Base-by-base conservation (phyloP, 1,140 invertebrate species). In the Vanessa tameamea region DNA sequence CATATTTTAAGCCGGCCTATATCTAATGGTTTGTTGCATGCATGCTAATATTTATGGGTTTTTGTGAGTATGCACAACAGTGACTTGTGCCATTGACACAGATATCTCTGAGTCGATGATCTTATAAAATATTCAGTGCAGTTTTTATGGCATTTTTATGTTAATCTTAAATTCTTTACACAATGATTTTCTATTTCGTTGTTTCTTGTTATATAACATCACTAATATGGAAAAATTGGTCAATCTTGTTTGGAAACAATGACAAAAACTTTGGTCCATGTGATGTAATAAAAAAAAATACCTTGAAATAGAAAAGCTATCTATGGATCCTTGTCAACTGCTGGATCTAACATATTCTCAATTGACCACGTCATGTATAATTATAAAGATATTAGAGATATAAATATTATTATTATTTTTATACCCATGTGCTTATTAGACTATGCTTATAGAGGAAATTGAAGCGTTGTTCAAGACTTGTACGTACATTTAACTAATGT, bases 11-110 rank as follows among this genome's bases (percentile, higher is more conserved):
- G 37, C 47, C 64, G 12, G 7, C 26, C 20, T 20, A 23, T 68
- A 23, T 53, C 72, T 73, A 68, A 73, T 23, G 48, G 67, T 73
- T 68, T 68, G 71, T 73, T 50, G 50, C 53, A 53, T 48, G 65
- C 61, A 61, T 68, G 57, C 57, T 59, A 74, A 75, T 51, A 66
- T 63, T 47, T 47, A 57, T 72, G 69, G 57, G 20, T 66, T 73
- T 76, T 57, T 74, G 20, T 71, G 61, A 31, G 63, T 50, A 73
- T 67, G n/a, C 72, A 73, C 53, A 26, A 55, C 61, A 69, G 59
- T 50, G 37, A 64, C 63, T 75, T 57, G 50, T 77, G 75, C 69
- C 75, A 79, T 77, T 77, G 78, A 77, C 78, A 74, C 67, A 57
- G 23, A 57, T 72, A 26, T 14, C 47, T 63, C 70, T 77, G 23